Percentiles rank a stretch among this genome's conserved stretches.
Evolutionary conservation across 2,888 invertebrate species (phyloP).

Genomic region (Diaphora mendica): DNA sequence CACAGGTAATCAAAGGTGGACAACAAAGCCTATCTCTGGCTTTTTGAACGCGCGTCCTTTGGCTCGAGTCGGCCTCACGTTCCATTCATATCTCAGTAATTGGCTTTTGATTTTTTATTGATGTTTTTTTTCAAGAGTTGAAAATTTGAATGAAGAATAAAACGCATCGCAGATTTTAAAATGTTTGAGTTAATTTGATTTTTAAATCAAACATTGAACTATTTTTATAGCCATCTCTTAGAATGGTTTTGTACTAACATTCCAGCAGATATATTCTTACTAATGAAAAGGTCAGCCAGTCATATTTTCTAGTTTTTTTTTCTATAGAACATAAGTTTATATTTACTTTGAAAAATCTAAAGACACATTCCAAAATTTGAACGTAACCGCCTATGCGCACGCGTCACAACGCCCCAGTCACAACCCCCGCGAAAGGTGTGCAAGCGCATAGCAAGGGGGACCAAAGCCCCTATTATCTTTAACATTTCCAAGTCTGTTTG

Average conservation of each 20-base stretch:
- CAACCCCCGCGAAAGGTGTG: conserved; percentile 83
- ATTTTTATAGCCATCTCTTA: not conserved
- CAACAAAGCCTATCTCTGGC: conserved; percentile 78
- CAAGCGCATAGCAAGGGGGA: conserved; percentile 65
- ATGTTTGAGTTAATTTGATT: no score
- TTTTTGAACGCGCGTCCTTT: conserved; percentile 76
- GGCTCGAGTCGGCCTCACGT: conserved; percentile 60
- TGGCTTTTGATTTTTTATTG: conserved; percentile 78
- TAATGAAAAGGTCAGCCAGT: no score
- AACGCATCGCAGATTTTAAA: not conserved
- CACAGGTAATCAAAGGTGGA: conserved; percentile 82
- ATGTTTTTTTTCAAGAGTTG: conserved; percentile 29
- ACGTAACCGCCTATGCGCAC: conserved; percentile 76
- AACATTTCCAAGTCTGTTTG: conserved; percentile 85
- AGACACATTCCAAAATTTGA: conserved; percentile 71
- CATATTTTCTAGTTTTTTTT: no score
- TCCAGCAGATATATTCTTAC: no score
- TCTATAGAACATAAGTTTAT: not conserved
- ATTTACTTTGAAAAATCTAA: conserved; percentile 14
- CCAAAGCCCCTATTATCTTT: conserved; percentile 85
- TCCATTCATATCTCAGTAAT: conserved; percentile 76
- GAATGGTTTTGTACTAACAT: not conserved
- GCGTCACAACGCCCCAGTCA: conserved; percentile 63
- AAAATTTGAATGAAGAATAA: not conserved
- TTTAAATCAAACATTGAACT: not conserved